Base-by-base conservation (phyloP, 2,888 invertebrate genomes). In the Operophtera brumata region DNA sequence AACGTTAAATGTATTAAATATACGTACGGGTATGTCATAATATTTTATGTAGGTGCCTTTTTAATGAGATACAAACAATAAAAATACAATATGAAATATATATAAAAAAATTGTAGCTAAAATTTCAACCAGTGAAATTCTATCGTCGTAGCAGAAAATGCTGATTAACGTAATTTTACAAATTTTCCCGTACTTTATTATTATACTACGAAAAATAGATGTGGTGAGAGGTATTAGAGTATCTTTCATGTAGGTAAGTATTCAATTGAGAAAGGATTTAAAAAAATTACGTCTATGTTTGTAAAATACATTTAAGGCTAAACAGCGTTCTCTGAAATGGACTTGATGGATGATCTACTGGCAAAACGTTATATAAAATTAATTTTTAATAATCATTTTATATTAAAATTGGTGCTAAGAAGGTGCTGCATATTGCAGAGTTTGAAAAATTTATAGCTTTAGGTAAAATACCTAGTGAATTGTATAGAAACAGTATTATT, bases 401-500 rank as follows among this genome's bases (percentile, higher is more conserved):
- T 51, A 47, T 48, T 49, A 70, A 61, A 61, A 45, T 64, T 77
- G 80, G 80, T 80, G 80, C 80, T 80, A 78, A 66, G 58, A 41
- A 6, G 74, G 77, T 80, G 79, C 74, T 77, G 71, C 70, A 70
- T 71, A 73, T 70, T 64, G 59, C 62, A 62, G 56, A 65, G 67
- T 65, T 46, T 54, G 5, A 41, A 26, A 45, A 41, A 20, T 59
- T 20, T 20, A 20, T 3, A 20, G 20, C 2, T 20, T 20, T 20
- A 20, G 2, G 4, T 20, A 57, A 57, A 51, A 67, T 55, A 54
- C 26, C 48, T 58, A 61, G 46, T 50, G 36, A 45, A 59, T 61
- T 77, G 74, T 70, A 76, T 75, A 76, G 66, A 73, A 72, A 66
- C 75, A 75, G 80, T 80, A 79, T 82, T 79, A 77, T 74, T 77